phyloP scores from a whole-genome alignment of 1,140 invertebrate genomes.

The Drosophila chauvacae region DNA sequence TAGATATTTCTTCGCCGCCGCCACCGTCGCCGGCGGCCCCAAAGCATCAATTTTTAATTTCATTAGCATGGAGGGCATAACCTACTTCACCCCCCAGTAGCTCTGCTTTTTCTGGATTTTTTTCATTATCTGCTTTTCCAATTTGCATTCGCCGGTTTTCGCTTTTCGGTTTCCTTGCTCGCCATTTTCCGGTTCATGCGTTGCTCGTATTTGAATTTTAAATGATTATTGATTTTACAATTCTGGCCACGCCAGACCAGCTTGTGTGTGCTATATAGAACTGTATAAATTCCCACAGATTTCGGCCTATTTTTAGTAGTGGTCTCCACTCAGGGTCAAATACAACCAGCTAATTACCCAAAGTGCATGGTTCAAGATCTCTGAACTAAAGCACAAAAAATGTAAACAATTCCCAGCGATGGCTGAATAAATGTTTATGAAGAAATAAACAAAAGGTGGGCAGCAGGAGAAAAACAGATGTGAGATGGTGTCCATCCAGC shows the following conservation, averaged over 20 bases:
- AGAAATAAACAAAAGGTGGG: conserved; percentile 23
- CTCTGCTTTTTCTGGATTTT: conserved; percentile 15
- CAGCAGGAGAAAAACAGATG: conserved; percentile 6
- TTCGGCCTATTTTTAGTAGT: conserved; percentile 42
- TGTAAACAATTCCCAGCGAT: conserved; percentile 40
- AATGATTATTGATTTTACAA: conserved; percentile 77
- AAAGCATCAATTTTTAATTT: conserved; percentile 83
- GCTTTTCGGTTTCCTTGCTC: conserved; percentile 48
- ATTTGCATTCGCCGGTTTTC: conserved; percentile 69
- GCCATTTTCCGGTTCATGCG: conserved; percentile 79
- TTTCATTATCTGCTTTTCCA: conserved; percentile 82
- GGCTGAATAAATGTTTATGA: conserved; percentile 34
- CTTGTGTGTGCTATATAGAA: conserved; percentile 7
- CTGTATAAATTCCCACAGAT: conserved; percentile 24
- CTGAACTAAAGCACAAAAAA: conserved; percentile 6
- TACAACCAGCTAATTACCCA: conserved; percentile 40
- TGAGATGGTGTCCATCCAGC: conserved; percentile 14
- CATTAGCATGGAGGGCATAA: conserved; percentile 67
- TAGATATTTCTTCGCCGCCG: conserved; percentile 45
- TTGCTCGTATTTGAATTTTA: conserved; percentile 78
- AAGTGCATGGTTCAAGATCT: conserved; percentile 45
- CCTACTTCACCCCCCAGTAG: conserved; percentile 18
- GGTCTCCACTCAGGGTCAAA: conserved; percentile 44
- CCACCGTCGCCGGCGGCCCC: conserved; percentile 48
- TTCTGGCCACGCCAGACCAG: not conserved